Base-by-base conservation (phyloP, 2,113 vertebrate genomes). In the Rhineura floridana region DNA sequence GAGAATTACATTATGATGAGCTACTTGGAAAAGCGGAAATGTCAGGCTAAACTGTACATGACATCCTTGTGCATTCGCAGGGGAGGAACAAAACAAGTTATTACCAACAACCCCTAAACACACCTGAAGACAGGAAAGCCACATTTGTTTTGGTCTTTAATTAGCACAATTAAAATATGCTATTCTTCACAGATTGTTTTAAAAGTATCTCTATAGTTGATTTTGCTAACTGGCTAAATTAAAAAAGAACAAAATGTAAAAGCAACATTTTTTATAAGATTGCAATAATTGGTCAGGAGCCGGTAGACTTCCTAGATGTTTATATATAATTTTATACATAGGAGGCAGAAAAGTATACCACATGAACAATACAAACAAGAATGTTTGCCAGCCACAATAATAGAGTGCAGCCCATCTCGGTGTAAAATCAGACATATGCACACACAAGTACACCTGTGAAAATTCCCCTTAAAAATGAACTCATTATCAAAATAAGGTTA, bases 41-140 rank as follows among this genome's bases (percentile, higher is more conserved):
- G 86, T 87, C 86, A 87, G 86, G 42, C 52, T 87, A 59, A 87
- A 75, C 67, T 69, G 85, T 84, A 92, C 9, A n/a, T 1, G 78
- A 80, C 1, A 83, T 86, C 46, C 15, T 88, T 83, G 7, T 15
- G 76, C 6, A 28, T 9, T 17, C 33, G 23, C 59, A 15, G 44
- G 30, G 59, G 17, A 23, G 55, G 48, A 73, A 42, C 39, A 73
- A 70, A 81, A 82, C 19, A 86, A 3, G 46, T 75, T 81, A 89
- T 59, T 0, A 0, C 21, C 76, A 19, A 81, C 50, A n/a, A 87
- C 81, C 87, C 87, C 10, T n/a, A 25, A 36, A 50, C 67, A 39
- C 48, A 28, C 8, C 4, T 39, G 42, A 88, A 89, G 0, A 3
- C 0, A 63, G 42, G 4, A 87, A 87, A 90, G 81, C 2, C 84